Evolutionary conservation across 2,797 vertebrate species (phyloP), one percentile per base, ranked within the genome.

Genomic region (Hyperoplus immaculatus): DNA sequence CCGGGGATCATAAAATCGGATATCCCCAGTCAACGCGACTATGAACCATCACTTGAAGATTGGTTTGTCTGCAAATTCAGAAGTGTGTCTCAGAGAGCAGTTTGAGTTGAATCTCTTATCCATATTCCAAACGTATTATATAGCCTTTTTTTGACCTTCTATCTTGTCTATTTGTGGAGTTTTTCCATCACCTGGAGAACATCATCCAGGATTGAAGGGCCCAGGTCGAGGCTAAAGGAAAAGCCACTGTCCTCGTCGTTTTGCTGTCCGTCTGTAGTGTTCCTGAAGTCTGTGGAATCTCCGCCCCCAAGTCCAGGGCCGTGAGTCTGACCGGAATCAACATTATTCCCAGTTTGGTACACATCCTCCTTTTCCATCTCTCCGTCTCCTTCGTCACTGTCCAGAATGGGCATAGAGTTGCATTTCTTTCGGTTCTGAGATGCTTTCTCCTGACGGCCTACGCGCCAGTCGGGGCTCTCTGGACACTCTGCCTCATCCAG

Each of bases 131-230:
- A 72, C 12, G 29, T 47, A 50, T 49, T 21, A 7, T 58, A 21
- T 56, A 80, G 18, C 5, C 50, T 18, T 59, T 2, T 2, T n/a
- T 0, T 16, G 42, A 73, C 4, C 1, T 8, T 53, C 43, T 51
- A 0, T 47, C 6, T 60, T 54, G 11, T 73, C 72, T 89, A 93
- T 21, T 93, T 83, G 38, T 94, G 84, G 15, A 94, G 92, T 87
- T 96, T 96, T 77, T 96, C 95, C 95, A 99, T 97, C 83, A 97
- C 96, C 90, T 96, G 95, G 65, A 99, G 95, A 82, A 99, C 96
- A 45, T 98, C 97, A 66, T 98, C 97, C 1, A 99, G 94, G 72
- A 99, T 97, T 0, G 98, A 98, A 8, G 97, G 95, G 57, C 98
- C 98, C 86, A 99, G 85, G 93, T 99, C 97, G 36, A 99, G 93